Evolutionary conservation across 2,797 vertebrate genomes (phyloP).

Genomic region (Agapornis canus): DNA sequence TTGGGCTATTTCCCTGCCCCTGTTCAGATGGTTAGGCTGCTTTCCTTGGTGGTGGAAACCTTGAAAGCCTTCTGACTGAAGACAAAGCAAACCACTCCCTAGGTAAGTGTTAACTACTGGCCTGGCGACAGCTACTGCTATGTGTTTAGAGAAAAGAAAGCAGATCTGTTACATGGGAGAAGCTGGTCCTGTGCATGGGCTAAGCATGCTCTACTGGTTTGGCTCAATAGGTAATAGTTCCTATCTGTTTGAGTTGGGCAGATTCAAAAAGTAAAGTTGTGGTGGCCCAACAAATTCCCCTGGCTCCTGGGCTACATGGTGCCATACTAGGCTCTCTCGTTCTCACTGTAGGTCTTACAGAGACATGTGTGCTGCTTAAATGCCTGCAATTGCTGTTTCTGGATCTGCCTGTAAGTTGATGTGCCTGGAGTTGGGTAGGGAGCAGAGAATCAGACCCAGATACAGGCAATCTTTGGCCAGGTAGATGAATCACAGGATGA

Average conservation of each 20-base stretch:
- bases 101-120: not conserved
- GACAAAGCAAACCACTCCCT: not conserved
- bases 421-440: not conserved
- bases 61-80: not conserved
- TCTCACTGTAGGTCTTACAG: not conserved
- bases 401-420: not conserved
- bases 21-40: not conserved
- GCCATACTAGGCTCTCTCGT: accelerated
- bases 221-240: not conserved
- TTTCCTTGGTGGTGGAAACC: not conserved
- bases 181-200: not conserved
- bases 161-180: not conserved
- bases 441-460: not conserved
- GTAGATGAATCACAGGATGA: not conserved
- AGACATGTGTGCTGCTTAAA: not conserved
- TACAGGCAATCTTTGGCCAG: not conserved
- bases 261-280: not conserved
- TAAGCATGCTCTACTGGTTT: not conserved
- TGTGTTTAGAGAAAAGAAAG: not conserved
- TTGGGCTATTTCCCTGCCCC: not conserved
- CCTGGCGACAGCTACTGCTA: accelerated
- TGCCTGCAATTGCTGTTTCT: not conserved
- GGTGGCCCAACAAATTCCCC: not conserved
- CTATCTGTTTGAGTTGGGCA: not conserved
- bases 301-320: accelerated